A percentile compares a stretch with the other conserved stretches of the same genome.
Evolutionary conservation across 2,113 vertebrate genomes (phyloP).

Genomic region (Nerophis ophidion): DNA sequence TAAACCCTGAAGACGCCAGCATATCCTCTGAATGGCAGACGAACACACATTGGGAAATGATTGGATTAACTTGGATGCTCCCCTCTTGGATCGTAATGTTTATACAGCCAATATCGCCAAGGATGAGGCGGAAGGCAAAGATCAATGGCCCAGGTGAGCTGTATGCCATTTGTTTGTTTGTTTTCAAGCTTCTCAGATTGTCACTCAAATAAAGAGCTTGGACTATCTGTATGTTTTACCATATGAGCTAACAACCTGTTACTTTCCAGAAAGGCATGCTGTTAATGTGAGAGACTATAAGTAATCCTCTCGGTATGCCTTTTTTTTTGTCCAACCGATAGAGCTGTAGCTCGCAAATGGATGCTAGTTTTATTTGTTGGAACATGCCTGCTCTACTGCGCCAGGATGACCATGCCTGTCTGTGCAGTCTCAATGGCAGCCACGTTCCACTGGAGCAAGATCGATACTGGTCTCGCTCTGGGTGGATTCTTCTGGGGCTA

Average conservation of each 20-base stretch:
- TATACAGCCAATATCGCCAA: not conserved
- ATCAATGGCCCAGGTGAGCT: slow-evolving; percentile 59
- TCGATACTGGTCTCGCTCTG: slow-evolving; percentile 78
- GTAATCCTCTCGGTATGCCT: too few species aligned
- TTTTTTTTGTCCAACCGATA: slow-evolving; percentile 25
- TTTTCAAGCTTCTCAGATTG: too few species aligned
- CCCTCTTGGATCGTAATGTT: not conserved
- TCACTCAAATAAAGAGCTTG: too few species aligned
- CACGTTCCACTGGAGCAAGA: slow-evolving; percentile 83
- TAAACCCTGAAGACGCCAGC: not conserved
- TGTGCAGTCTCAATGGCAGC: slow-evolving; percentile 76
- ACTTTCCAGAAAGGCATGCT: too few species aligned
- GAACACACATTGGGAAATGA: not conserved
- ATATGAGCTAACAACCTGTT: too few species aligned
- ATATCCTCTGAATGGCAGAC: slow-evolving; percentile 41
- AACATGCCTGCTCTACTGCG: slow-evolving; percentile 83
- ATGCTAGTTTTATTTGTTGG: slow-evolving; percentile 73
- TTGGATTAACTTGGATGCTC: not conserved
- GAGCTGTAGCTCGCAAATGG: slow-evolving; percentile 74
- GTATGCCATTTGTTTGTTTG: too few species aligned
- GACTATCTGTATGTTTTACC: too few species aligned
- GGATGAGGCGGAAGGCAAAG: not conserved
- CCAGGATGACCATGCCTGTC: slow-evolving; percentile 80
- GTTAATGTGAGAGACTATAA: too few species aligned
- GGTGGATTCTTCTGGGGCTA: slow-evolving; percentile 95